These are phyloP conservation scores for Drosophila helvetica DNA, from an alignment of 2,888 invertebrate species.

Conservation along the genomic window DNA sequence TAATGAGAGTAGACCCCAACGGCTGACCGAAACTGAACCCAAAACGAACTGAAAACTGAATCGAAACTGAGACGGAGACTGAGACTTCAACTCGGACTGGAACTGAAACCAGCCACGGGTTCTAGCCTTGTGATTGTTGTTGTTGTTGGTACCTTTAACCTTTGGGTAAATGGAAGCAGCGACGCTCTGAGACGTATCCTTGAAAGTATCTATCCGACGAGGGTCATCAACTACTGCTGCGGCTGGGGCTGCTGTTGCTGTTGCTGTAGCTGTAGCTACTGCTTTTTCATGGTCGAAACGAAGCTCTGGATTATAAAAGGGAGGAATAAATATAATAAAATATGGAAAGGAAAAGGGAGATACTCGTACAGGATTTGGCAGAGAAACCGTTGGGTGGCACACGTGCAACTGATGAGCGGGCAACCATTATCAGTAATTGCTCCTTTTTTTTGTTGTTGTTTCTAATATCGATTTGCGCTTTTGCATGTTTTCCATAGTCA, in stretches of 20 bases:
- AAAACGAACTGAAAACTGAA: constrained; percentile 32
- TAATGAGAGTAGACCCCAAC: constrained; percentile 11
- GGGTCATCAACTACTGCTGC: constrained; percentile 72
- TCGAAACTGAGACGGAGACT: constrained; percentile 1
- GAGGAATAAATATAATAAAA: background rate
- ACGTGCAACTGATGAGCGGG: constrained; percentile 34
- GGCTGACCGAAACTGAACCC: constrained; percentile 15
- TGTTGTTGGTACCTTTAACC: constrained; percentile 74
- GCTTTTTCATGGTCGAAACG: constrained; percentile 36
- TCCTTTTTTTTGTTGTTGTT: constrained; percentile 46
- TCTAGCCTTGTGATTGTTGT: constrained; percentile 64
- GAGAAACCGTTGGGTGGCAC: constrained; percentile 2
- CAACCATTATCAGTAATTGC: constrained; percentile 69
- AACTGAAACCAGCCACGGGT: constrained; percentile 51
- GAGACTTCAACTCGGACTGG: too few species aligned
- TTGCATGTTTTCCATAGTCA: constrained; percentile 46
- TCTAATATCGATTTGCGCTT: constrained; percentile 71
- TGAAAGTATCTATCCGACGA: constrained; percentile 76
- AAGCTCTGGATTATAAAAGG: background rate
- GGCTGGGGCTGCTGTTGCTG: constrained; percentile 36
- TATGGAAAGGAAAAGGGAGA: background rate
- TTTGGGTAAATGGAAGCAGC: constrained; percentile 59
- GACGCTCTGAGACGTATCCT: constrained; percentile 62
- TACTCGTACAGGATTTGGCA: background rate
- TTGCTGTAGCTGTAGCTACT: constrained; percentile 24